A percentile compares a stretch with the other conserved stretches of the same genome.
phyloP scores from a whole-genome alignment of 2,888 invertebrate genomes.

The Petrolisthes manimaculis region DNA sequence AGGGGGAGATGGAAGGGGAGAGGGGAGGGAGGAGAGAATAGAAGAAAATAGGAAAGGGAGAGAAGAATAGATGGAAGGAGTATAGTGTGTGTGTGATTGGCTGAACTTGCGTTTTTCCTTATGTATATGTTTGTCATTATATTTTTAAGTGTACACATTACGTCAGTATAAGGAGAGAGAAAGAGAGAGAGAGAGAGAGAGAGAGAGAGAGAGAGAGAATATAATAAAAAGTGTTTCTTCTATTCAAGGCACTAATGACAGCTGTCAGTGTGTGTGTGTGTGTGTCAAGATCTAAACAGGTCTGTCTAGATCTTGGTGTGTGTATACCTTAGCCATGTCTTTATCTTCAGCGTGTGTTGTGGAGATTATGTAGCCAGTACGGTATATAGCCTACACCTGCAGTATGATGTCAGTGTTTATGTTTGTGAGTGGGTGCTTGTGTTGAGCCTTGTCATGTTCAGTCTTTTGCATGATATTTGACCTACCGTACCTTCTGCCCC shows the following conservation, averaged over 20 bases:
- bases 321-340: not conserved
- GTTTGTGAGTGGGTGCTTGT: too few species aligned
- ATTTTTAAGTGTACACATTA: too few species aligned
- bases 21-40: not conserved
- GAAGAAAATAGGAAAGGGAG: not conserved
- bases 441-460: too few species aligned
- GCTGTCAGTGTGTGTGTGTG: conserved; percentile 5
- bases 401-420: too few species aligned
- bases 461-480: too few species aligned
- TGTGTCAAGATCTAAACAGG: not conserved
- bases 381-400: not conserved
- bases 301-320: not conserved
- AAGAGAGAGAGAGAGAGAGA: not conserved
- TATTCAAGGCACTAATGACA: not conserved
- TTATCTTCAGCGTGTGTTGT: not conserved
- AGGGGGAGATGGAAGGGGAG: not conserved
- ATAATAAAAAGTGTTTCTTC: not conserved
- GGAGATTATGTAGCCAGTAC: not conserved
- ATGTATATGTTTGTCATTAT: not conserved
- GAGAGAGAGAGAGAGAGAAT: conserved; percentile 18
- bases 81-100: not conserved
- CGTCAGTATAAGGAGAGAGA: not conserved
- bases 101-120: not conserved
- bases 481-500: too few species aligned
- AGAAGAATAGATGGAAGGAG: not conserved